These are phyloP conservation scores for Archips xylosteana DNA, from an alignment of 2,888 invertebrate species.

Conservation along the genomic window DNA sequence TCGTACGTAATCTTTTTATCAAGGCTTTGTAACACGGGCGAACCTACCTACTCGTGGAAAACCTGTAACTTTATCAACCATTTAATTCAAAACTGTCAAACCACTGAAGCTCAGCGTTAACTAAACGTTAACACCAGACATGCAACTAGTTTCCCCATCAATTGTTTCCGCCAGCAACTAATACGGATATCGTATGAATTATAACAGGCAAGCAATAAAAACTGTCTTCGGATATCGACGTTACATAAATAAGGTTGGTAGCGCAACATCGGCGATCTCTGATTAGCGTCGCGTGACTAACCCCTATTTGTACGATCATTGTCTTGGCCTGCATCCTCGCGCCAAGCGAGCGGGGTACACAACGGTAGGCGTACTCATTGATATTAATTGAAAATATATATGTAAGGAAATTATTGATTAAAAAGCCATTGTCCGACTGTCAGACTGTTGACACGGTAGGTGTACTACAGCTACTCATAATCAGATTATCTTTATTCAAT, in stretches of 20 bases:
- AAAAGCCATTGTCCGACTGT: too few species aligned
- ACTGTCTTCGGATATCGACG: constrained; percentile 72
- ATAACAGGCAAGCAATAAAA: constrained; percentile 70
- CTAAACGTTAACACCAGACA: not conserved
- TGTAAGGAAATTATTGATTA: too few species aligned
- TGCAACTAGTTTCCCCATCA: not conserved
- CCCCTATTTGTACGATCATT: constrained; percentile 83
- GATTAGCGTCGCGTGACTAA: constrained; percentile 83
- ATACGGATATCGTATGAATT: constrained; percentile 62
- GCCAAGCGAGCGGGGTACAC: constrained; percentile 71
- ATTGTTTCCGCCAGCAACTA: constrained; percentile 33
- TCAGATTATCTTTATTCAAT: too few species aligned
- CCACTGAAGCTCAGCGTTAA: not conserved
- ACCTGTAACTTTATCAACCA: too few species aligned
- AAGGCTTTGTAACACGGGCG: too few species aligned
- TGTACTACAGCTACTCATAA: too few species aligned
- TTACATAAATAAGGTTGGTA: constrained; percentile 79
- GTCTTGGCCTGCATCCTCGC: constrained; percentile 76
- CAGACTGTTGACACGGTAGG: too few species aligned
- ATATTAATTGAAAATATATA: constrained; percentile 3
- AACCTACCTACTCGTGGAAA: too few species aligned
- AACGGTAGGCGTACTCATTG: constrained; percentile 53
- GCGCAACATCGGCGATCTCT: constrained; percentile 75
- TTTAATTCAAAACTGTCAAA: too few species aligned
- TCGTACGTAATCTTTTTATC: too few species aligned